A percentile compares a stretch with the other conserved stretches of the same genome.
These are phyloP conservation scores for Brachyhypopomus occidentalis DNA, from an alignment of 2,113 vertebrate genomes.

Conservation along the genomic window DNA sequence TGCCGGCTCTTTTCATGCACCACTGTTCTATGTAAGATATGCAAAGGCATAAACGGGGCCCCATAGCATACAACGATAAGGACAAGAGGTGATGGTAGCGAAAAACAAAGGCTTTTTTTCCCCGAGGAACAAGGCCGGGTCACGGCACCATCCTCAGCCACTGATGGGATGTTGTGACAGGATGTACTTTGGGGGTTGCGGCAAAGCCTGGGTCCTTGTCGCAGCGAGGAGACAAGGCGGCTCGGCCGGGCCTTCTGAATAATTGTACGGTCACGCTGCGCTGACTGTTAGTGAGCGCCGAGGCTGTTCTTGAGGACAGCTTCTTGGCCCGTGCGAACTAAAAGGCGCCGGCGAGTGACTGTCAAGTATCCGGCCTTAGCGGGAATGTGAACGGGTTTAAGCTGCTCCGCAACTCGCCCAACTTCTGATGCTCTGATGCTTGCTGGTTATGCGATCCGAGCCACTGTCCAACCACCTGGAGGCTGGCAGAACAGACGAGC, in stretches of 20 bases:
- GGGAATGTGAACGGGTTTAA: not conserved
- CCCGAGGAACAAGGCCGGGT: not conserved
- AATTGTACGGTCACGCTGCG: not conserved
- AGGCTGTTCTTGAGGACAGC: not conserved
- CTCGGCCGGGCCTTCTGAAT: not conserved
- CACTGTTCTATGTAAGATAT: not conserved
- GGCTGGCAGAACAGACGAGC: not conserved
- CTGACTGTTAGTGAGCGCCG: not conserved
- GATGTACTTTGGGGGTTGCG: not conserved
- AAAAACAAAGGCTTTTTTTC: not conserved
- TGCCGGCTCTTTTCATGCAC: not conserved
- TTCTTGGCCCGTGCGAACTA: not conserved
- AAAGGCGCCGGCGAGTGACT: not conserved
- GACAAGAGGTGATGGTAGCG: not conserved
- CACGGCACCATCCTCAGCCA: not conserved
- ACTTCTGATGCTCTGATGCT: not conserved
- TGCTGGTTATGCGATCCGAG: not conserved
- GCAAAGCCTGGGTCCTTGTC: not conserved
- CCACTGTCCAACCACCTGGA: not conserved
- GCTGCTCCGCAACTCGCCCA: not conserved
- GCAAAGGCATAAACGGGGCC: conserved; percentile 6
- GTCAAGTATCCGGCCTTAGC: not conserved
- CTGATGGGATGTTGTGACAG: conserved; percentile 21
- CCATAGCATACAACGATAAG: not conserved
- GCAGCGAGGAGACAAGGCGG: not conserved